Percentiles rank a stretch among this genome's conserved stretches.
Conservation (phyloP, 2,797 vertebrate genomes). For the Chaetodon trifasciatus region DNA sequence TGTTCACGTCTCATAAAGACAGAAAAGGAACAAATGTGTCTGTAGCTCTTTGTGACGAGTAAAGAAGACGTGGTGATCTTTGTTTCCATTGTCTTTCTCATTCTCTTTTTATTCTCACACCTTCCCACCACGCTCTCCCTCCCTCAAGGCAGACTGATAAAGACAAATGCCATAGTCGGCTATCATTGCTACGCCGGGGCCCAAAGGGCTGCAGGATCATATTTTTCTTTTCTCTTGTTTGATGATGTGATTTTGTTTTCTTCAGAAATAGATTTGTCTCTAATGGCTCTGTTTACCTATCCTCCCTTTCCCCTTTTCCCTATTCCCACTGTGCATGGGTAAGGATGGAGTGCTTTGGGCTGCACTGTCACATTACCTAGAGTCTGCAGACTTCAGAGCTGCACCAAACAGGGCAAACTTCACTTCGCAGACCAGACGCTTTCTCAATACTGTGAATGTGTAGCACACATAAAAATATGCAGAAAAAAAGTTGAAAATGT, state of each 20-base stretch:
- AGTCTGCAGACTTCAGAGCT: conserved; percentile 61
- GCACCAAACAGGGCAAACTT: conserved; percentile 55
- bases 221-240: conserved; percentile 89
- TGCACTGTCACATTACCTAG: conserved; percentile 69
- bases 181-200: conserved; percentile 82
- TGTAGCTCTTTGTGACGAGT: conserved; percentile 49
- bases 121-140: conserved; percentile 69
- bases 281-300: conserved; percentile 90
- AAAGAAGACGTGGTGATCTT: conserved; percentile 59
- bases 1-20: conserved; percentile 40
- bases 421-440: conserved; percentile 24
- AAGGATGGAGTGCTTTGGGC: conserved; percentile 75
- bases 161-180: conserved; percentile 89
- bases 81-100: conserved; percentile 69
- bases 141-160: conserved; percentile 86
- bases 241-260: conserved; percentile 91
- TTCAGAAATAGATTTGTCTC: conserved; percentile 90
- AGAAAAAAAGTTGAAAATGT: conserved; percentile 15
- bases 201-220: conserved; percentile 84
- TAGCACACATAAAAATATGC: conserved; percentile 15
- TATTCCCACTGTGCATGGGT: conserved; percentile 68
- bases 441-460: conserved; percentile 18
- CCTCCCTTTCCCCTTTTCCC: conserved; percentile 70
- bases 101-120: conserved; percentile 72
- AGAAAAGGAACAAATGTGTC: conserved; percentile 61